A percentile compares a stretch with the other conserved stretches of the same genome.
Evolutionary conservation across 2,888 invertebrate species (phyloP).

Genomic region (Drosophila kambysellisi): DNA sequence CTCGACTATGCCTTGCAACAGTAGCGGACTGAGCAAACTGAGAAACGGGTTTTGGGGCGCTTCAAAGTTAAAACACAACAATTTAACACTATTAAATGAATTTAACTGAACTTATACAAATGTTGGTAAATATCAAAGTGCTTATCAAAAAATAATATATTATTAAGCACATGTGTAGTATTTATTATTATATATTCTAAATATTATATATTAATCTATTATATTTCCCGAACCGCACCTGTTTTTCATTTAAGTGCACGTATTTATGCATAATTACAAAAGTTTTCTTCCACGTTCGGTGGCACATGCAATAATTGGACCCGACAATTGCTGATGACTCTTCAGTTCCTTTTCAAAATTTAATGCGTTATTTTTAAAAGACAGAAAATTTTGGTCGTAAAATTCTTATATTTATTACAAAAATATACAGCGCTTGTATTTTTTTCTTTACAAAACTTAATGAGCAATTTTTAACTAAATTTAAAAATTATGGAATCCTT

Average conservation of each 20-base stretch:
- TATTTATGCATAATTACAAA: conserved; percentile 11
- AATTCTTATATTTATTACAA: background rate
- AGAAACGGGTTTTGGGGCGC: background rate
- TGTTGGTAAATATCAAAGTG: background rate
- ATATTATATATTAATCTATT: too few species aligned
- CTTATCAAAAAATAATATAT: background rate
- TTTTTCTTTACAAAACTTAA: background rate
- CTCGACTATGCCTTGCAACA: conserved; percentile 7
- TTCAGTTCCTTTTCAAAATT: background rate
- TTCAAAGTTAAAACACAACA: background rate
- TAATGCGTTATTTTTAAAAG: background rate
- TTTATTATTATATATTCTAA: too few species aligned
- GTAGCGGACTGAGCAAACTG: conserved; percentile 16
- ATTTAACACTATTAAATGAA: background rate
- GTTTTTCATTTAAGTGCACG: background rate
- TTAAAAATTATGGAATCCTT: background rate
- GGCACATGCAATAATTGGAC: conserved; percentile 2
- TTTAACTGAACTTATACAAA: background rate
- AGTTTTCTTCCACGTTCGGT: conserved; percentile 1
- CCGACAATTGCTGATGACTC: conserved; percentile 5
- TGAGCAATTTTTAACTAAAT: background rate
- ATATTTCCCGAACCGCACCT: background rate
- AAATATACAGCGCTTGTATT: background rate
- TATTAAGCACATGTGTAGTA: background rate
- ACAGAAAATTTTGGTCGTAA: background rate